These are phyloP conservation scores for Ibycter americanus DNA, from an alignment of 2,797 vertebrate genomes.

Conservation along the genomic window DNA sequence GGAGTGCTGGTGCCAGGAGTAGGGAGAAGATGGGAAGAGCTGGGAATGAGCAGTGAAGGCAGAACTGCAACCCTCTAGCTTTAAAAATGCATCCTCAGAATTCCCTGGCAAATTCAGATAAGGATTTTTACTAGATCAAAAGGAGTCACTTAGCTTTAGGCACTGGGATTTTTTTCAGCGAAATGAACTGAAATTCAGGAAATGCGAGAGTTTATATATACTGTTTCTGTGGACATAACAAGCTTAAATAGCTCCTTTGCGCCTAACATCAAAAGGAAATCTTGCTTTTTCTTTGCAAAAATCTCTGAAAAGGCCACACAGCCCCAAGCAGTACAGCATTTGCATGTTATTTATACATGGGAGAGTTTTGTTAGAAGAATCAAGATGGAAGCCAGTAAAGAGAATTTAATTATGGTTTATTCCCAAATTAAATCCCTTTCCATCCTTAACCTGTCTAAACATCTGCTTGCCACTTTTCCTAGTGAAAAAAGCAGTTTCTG, in stretches of 20 bases:
- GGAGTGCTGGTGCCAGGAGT: not conserved
- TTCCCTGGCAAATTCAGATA: not conserved
- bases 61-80: not conserved
- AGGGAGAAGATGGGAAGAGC: not conserved
- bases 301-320: not conserved
- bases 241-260: not conserved
- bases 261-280: not conserved
- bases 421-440: not conserved
- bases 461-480: not conserved
- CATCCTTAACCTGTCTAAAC: not conserved
- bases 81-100: not conserved
- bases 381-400: not conserved
- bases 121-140: not conserved
- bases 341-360: not conserved
- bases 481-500: not conserved
- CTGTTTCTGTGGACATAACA: not conserved
- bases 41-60: not conserved
- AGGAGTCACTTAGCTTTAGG: not conserved
- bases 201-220: not conserved
- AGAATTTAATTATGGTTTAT: not conserved
- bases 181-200: not conserved
- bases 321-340: not conserved
- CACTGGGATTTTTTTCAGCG: not conserved
- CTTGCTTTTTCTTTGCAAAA: not conserved
- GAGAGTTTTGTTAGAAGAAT: not conserved